A percentile compares a stretch with the other conserved stretches of the same genome.
Evolutionary conservation across 2,113 vertebrate genomes (phyloP).

Genomic region (Crocuta crocuta): DNA sequence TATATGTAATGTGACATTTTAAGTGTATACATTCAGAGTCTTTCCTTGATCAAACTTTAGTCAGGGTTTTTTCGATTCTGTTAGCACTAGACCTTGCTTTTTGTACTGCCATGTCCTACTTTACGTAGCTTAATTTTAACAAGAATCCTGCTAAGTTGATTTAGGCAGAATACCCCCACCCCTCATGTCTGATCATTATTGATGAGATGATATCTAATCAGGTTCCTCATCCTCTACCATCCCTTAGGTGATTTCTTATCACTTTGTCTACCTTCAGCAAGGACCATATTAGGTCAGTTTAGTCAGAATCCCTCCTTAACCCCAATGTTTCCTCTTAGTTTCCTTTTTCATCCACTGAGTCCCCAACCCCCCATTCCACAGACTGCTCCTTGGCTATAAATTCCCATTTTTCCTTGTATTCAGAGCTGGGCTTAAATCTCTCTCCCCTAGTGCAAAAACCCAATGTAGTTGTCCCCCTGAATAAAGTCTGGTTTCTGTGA

Average conservation of each 20-base stretch:
- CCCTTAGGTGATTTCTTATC: neutral
- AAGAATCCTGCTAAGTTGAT: neutral
- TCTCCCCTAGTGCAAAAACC: neutral
- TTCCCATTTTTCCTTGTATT: neutral
- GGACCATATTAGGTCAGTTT: neutral
- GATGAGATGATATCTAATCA: neutral
- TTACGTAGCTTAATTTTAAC: neutral
- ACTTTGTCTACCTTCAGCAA: neutral
- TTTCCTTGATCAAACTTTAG: neutral
- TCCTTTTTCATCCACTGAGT: neutral
- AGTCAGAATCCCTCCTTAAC: neutral
- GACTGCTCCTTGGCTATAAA: neutral
- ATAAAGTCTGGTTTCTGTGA: neutral
- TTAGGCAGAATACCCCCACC: neutral
- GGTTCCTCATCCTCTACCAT: neutral
- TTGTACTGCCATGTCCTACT: neutral
- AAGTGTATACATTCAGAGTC: neutral
- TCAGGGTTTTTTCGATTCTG: neutral
- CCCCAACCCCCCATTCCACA: rapidly evolving
- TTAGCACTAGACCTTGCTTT: neutral
- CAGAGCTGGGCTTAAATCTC: neutral
- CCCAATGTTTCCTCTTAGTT: neutral
- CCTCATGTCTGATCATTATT: neutral
- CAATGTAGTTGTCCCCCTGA: neutral
- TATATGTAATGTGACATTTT: neutral